Evolutionary conservation across 2,797 vertebrate genomes (phyloP).

Genomic region (Acanthurus lineatus): DNA sequence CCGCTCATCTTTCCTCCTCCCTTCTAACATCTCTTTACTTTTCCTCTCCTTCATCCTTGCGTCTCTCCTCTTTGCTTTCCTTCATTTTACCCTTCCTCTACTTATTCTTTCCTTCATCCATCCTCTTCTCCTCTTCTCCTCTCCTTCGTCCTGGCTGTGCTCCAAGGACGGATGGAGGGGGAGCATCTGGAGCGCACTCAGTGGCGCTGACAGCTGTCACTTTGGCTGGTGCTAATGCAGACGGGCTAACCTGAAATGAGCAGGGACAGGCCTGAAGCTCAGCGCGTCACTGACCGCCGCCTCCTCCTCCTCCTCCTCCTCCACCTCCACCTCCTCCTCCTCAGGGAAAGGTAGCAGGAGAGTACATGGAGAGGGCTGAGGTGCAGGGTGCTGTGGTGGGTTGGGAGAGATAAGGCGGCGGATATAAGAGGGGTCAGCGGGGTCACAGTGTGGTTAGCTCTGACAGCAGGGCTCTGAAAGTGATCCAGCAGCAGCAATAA

Average conservation of each 20-base stretch:
- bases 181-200: constrained; percentile 63
- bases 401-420: constrained; percentile 76
- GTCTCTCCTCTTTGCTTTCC: background rate
- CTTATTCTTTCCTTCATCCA: background rate
- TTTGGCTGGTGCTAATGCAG: constrained; percentile 77
- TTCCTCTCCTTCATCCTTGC: background rate
- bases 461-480: constrained; percentile 74
- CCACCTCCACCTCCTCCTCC: constrained; percentile 21
- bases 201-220: constrained; percentile 82
- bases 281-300: constrained; percentile 39
- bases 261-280: constrained; percentile 70
- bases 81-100: constrained; percentile 3
- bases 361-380: constrained; percentile 44
- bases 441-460: constrained; percentile 79
- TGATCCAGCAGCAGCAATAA: constrained; percentile 63
- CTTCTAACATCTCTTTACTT: background rate
- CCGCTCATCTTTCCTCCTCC: background rate
- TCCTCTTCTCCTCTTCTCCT: constrained; percentile 18
- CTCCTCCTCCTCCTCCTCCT: constrained; percentile 18
- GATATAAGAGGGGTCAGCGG: constrained; percentile 79
- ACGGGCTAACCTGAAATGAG: constrained; percentile 78
- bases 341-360: constrained; percentile 37
- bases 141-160: constrained; percentile 56
- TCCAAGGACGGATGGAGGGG: constrained; percentile 73
- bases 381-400: constrained; percentile 69